Evolutionary conservation across 2,113 vertebrate species (phyloP).

Genomic region (Procavia capensis): DNA sequence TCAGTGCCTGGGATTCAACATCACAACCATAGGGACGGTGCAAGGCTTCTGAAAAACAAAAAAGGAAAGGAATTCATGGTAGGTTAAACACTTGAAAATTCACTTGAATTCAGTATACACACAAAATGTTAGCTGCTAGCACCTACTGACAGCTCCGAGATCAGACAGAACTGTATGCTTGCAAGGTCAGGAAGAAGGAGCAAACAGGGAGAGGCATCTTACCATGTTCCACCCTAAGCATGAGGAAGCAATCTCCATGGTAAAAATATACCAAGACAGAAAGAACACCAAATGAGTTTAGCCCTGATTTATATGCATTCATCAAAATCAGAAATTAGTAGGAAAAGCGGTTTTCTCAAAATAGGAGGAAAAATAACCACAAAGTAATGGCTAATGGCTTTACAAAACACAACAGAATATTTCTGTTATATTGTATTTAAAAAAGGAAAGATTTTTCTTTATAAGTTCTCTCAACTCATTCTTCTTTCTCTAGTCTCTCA

Average conservation of each 20-base stretch:
- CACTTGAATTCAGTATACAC: neutral
- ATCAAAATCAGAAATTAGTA: conserved; percentile 7
- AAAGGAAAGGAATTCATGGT: conserved; percentile 28
- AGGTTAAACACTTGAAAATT: neutral
- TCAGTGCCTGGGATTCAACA: conserved; percentile 92
- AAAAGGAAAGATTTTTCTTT: neutral
- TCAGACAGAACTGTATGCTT: neutral
- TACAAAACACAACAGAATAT: neutral
- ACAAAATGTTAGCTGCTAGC: neutral
- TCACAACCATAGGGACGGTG: conserved; percentile 95
- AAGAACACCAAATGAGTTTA: conserved; percentile 12
- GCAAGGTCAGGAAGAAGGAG: neutral
- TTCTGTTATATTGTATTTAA: neutral
- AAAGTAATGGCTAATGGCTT: neutral
- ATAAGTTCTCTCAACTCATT: neutral
- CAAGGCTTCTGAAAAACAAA: conserved; percentile 92
- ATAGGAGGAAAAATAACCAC: neutral
- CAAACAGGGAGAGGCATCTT: neutral
- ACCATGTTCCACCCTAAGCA: neutral
- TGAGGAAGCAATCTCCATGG: neutral
- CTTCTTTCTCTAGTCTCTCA: neutral
- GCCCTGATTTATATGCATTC: conserved; percentile 3
- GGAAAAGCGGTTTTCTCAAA: conserved; percentile 55
- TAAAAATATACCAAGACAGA: neutral
- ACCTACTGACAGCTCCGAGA: neutral